A percentile compares a stretch with the other conserved stretches of the same genome.
These are phyloP conservation scores for Leucopsar rothschildi DNA, from an alignment of 2,113 vertebrate genomes.

Conservation along the genomic window DNA sequence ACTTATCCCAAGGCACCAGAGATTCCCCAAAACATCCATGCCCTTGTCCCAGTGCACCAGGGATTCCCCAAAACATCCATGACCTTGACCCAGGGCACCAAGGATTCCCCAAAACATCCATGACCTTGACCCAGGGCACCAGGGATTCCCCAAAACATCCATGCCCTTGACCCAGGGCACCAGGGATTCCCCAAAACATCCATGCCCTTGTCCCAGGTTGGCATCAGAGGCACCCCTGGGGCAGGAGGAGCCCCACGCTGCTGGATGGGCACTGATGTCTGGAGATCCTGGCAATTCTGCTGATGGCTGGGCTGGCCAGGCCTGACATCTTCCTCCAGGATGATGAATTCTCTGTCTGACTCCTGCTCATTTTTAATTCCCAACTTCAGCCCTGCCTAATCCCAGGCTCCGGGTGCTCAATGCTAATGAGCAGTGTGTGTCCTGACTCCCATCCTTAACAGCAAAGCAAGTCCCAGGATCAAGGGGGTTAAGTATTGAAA, in stretches of 20 bases:
- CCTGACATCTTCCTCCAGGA: conserved; percentile 21
- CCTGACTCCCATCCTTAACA: conserved; percentile 29
- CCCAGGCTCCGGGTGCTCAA: not conserved
- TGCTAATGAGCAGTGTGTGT: not conserved
- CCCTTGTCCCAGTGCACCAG: not conserved
- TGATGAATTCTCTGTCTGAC: conserved; percentile 56
- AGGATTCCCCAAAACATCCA: not conserved
- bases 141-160: not conserved
- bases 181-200: not conserved
- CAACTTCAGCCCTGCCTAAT: not conserved
- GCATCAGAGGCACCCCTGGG: not conserved
- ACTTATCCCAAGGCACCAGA: not conserved
- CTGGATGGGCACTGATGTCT: not conserved
- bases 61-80: not conserved
- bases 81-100: not conserved
- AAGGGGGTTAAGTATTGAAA: conserved; percentile 58
- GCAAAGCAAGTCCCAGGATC: conserved; percentile 37
- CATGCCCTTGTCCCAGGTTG: not conserved
- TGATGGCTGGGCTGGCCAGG: conserved; percentile 22
- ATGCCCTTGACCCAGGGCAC: not conserved
- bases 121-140: not conserved
- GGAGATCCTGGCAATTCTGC: conserved; percentile 22
- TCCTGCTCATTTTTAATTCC: conserved; percentile 60
- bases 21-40: not conserved
- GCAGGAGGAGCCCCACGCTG: not conserved